phyloP scores from a whole-genome alignment of 2,797 vertebrate genomes.

The Schizopygopsis pylzovi region DNA sequence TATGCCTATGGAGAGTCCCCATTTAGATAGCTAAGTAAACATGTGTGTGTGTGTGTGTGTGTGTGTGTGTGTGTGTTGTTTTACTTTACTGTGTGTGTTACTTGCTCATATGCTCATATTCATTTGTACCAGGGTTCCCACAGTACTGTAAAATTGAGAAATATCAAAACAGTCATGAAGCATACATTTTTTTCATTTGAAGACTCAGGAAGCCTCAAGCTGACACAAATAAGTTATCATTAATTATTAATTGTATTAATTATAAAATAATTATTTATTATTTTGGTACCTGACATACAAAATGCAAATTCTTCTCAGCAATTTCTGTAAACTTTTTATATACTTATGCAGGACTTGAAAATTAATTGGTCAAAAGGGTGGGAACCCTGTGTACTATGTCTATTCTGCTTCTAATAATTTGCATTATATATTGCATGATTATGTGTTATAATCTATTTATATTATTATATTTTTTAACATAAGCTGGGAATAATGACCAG shows the following conservation, averaged over 20 bases:
- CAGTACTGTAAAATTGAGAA: not conserved
- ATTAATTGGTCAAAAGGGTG: not conserved
- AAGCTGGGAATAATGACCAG: constrained; percentile 60
- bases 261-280: not conserved
- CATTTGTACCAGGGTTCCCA: not conserved
- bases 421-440: not conserved
- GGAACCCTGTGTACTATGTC: not conserved
- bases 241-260: no score
- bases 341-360: not conserved
- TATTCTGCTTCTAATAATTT: not conserved
- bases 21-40: no score
- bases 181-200: not conserved
- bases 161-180: not conserved
- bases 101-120: not conserved
- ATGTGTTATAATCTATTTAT: not conserved
- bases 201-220: not conserved
- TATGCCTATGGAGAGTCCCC: no score
- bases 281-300: not conserved
- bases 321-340: not conserved
- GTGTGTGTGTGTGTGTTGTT: not conserved
- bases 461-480: constrained; percentile 25
- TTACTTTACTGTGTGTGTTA: no score
- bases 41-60: no score
- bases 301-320: not conserved
- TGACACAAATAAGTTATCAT: not conserved